These are phyloP conservation scores for Tolmerus cingulatus DNA, from an alignment of 2,888 invertebrate genomes.

Conservation along the genomic window DNA sequence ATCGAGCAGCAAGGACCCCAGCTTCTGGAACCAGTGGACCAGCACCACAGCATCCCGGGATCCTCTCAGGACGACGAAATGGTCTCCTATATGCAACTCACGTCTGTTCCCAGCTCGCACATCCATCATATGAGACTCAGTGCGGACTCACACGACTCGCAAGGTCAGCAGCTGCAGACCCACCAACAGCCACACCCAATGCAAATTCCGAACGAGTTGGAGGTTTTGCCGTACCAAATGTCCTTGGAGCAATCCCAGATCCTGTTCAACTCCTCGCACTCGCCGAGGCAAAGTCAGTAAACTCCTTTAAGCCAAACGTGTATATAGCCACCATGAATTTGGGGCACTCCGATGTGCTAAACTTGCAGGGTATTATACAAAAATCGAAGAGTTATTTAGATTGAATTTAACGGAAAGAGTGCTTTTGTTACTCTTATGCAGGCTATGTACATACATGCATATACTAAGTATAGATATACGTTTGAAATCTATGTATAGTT, in stretches of 20 bases:
- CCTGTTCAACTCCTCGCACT: constrained; percentile 59
- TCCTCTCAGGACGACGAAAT: constrained; percentile 58
- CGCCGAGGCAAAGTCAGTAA: constrained; percentile 50
- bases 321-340: background rate
- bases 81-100: constrained; percentile 61
- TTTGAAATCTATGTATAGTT: background rate
- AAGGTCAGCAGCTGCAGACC: constrained; percentile 52
- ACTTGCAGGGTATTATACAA: background rate
- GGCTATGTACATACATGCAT: background rate
- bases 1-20: constrained; percentile 4
- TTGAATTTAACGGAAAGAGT: background rate
- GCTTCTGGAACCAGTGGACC: constrained; percentile 45
- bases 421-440: background rate
- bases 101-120: constrained; percentile 54
- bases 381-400: background rate
- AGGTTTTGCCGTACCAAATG: constrained; percentile 63
- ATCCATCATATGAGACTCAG: constrained; percentile 58
- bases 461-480: background rate
- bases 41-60: constrained; percentile 47
- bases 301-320: background rate
- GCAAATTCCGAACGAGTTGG: constrained; percentile 59
- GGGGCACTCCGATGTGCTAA: background rate
- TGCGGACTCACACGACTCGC: constrained; percentile 56
- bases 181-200: constrained; percentile 50
- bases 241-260: constrained; percentile 63